A percentile compares a stretch with the other conserved stretches of the same genome.
These are phyloP conservation scores for Meleagris gallopavo DNA, from an alignment of 2,113 vertebrate species.

Conservation along the genomic window DNA sequence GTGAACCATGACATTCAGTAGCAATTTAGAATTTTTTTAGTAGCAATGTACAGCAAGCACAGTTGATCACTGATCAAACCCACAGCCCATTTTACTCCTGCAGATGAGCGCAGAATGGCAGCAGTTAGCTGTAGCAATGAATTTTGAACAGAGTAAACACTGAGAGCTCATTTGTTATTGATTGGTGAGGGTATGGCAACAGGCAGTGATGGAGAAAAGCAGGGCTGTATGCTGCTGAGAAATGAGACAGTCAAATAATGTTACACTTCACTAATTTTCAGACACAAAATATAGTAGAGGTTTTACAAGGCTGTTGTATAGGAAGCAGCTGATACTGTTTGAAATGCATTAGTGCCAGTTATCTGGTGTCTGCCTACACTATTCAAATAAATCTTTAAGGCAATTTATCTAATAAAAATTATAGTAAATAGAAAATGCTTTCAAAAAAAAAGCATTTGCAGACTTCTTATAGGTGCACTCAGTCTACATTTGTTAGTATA, in stretches of 20 bases:
- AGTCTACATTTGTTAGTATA: neutral
- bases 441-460: neutral
- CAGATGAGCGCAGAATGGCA: neutral
- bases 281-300: neutral
- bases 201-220: neutral
- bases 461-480: neutral
- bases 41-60: neutral
- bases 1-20: constrained; percentile 36
- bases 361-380: neutral
- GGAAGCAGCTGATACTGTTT: neutral
- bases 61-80: constrained; percentile 3
- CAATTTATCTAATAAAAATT: neutral
- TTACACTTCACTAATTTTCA: constrained; percentile 42
- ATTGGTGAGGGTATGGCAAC: constrained; percentile 1
- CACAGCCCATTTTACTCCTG: neutral
- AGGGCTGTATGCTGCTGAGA: neutral
- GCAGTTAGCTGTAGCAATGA: constrained; percentile 47
- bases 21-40: neutral
- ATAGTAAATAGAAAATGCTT: neutral
- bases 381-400: constrained; percentile 19
- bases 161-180: constrained; percentile 44
- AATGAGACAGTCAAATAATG: constrained; percentile 18
- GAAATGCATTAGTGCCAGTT: neutral
- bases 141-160: constrained; percentile 61
- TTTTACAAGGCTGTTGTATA: neutral